Evolutionary conservation across 1,140 invertebrate species (phyloP), one percentile per base, ranked within the genome.

Genomic region (Drosophila sp.): DNA sequence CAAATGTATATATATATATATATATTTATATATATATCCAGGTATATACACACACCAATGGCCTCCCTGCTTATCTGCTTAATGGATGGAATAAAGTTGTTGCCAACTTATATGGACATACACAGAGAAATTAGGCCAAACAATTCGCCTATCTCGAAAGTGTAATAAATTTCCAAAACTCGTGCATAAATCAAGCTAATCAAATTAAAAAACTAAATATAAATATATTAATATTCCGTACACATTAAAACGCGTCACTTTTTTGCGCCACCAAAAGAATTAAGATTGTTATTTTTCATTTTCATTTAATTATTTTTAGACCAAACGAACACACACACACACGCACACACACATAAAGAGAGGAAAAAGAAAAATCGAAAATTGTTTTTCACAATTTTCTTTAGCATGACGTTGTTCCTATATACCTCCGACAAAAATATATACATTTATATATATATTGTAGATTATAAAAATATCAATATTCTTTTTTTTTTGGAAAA

Each of bases 231-330:
- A 33, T 35, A 58, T 75, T 74, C 55, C 72, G 63, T 81, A 78
- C 80, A 78, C 78, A 85, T 85, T 85, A 85, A 85, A 85, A 78
- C 81, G 82, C 81, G 81, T 85, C 81, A 86, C 81, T 66, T 57
- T 76, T 80, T 50, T 10, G 23, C 4, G 5, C 6, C 23, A 47
- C 23, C 23, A 47, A 72, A 68, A 72, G 38, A 72, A 63, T 7
- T 44, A 40, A 57, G 56, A 7, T 11, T 64, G 17, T 17, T 35
- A 50, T 64, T 33, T 64, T 23, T 23, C 29, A 44, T 62, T 62
- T 50, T 50, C 27, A 23, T 30, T 17, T 3, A 33, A 44, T 62
- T 58, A 58, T 58, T 58, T 58, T 58, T 58, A 58, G 56, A 58
- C 32, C 17, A 44, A 62, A 50, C 23, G 27, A 23, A 27, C 41